Evolutionary conservation across 2,113 vertebrate genomes (phyloP).

Genomic region (Ictalurus furcatus): DNA sequence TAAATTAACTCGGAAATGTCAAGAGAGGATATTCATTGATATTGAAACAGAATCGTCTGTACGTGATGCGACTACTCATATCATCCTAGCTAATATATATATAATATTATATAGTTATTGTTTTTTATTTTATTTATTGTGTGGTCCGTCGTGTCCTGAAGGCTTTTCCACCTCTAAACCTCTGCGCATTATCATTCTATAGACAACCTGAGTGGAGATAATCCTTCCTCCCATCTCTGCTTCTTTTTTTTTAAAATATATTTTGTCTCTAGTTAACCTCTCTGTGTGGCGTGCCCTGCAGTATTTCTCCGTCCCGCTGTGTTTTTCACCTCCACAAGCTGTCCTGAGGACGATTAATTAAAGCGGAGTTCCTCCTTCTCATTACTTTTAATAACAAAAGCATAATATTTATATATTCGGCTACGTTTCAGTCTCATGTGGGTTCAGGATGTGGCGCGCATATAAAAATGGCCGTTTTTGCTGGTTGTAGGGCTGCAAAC

Average conservation of each 20-base stretch:
- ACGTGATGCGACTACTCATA: not conserved
- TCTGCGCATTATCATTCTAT: slow-evolving; percentile 25
- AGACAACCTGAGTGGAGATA: not conserved
- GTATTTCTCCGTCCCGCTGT: slow-evolving; percentile 62
- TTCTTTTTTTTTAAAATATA: slow-evolving; percentile 38
- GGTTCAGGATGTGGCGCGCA: not conserved
- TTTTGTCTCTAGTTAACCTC: slow-evolving; percentile 59
- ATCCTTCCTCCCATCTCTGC: slow-evolving; percentile 53
- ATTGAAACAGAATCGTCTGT: not conserved
- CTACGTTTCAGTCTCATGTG: not conserved
- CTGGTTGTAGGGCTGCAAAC: too few relatives aligned
- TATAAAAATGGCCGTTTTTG: not conserved
- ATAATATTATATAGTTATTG: not conserved
- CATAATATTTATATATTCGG: not conserved
- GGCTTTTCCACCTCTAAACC: not conserved
- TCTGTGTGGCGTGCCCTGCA: slow-evolving; percentile 65
- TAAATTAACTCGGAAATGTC: slow-evolving; percentile 48
- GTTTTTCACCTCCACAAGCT: slow-evolving; percentile 58
- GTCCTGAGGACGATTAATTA: slow-evolving; percentile 67
- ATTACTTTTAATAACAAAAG: slow-evolving; percentile 24
- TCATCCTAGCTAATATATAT: not conserved
- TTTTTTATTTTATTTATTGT: not conserved
- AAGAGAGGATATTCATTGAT: slow-evolving; percentile 21
- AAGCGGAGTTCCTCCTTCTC: slow-evolving; percentile 55
- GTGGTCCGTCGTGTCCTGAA: not conserved